Percentiles rank a stretch among this genome's conserved stretches.
Conservation (phyloP, 2,797 vertebrate genomes). For the Eupleurogrammus muticus region DNA sequence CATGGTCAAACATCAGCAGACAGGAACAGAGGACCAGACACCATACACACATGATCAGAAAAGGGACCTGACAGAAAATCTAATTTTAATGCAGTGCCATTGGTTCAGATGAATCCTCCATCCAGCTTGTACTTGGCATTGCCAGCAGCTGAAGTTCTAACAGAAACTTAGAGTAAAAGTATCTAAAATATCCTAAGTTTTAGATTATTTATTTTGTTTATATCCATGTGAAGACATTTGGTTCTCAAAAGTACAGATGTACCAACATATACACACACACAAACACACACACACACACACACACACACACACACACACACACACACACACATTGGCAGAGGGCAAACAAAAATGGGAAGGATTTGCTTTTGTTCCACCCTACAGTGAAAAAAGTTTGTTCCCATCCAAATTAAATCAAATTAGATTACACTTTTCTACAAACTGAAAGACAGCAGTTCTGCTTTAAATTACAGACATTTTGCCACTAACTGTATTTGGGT, state of each 20-base stretch:
- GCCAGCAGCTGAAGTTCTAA: too few relatives aligned
- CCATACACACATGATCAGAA: too few relatives aligned
- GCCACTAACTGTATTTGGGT: constrained; percentile 30
- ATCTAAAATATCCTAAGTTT: not conserved
- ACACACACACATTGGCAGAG: constrained; percentile 24
- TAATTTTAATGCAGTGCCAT: not conserved
- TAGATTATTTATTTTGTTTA: not conserved
- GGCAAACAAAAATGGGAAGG: constrained; percentile 25
- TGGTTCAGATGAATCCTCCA: not conserved
- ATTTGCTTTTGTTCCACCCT: constrained; percentile 43
- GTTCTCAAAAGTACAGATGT: not conserved
- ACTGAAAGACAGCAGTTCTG: constrained; percentile 51
- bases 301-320: constrained; percentile 1
- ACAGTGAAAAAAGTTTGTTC: constrained; percentile 56
- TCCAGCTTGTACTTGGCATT: not conserved
- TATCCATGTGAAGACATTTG: constrained; percentile 1
- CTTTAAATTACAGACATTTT: constrained; percentile 55
- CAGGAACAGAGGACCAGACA: too few relatives aligned
- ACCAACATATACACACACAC: not conserved
- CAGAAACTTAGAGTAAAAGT: not conserved
- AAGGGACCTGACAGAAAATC: too few relatives aligned
- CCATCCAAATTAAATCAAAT: constrained; percentile 54
- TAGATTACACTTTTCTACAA: constrained; percentile 48
- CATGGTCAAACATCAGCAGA: too few relatives aligned
- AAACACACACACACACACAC: not conserved